Conservation (phyloP, 2,113 vertebrate genomes). For the Rhinolophus ferrumequinum region DNA sequence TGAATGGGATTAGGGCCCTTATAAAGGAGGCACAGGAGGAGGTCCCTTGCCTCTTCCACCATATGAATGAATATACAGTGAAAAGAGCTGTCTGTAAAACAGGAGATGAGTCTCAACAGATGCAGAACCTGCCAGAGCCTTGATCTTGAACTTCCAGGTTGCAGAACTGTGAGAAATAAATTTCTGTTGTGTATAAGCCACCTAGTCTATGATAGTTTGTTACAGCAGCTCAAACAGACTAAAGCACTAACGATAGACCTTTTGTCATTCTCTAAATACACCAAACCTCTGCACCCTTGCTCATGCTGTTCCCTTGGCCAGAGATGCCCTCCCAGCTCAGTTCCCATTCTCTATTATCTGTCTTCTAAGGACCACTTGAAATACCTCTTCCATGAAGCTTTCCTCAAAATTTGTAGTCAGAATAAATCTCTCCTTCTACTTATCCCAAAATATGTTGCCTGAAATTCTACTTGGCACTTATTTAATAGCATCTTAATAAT, state of each 20-base stretch:
- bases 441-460: not conserved
- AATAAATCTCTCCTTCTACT: not conserved
- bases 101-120: not conserved
- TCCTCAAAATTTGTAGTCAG: conserved; percentile 19
- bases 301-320: not conserved
- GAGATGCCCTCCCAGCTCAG: not conserved
- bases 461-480: conserved; percentile 2
- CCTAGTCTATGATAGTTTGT: not conserved
- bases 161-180: not conserved
- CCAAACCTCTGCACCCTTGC: not conserved
- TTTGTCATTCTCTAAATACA: not conserved
- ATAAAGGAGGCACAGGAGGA: not conserved
- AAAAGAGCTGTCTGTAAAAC: not conserved
- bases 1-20: not conserved
- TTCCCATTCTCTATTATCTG: not conserved
- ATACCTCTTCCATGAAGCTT: not conserved
- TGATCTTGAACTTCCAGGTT: not conserved
- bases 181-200: no score
- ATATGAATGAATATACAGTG: not conserved
- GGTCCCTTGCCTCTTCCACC: not conserved
- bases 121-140: not conserved
- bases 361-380: not conserved
- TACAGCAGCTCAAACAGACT: not conserved
- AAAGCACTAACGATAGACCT: not conserved
- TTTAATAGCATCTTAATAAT: not conserved